Percentiles rank a stretch among this genome's conserved stretches.
Conservation (phyloP, 2,888 invertebrate genomes). For the Tupiocoris notatus region DNA sequence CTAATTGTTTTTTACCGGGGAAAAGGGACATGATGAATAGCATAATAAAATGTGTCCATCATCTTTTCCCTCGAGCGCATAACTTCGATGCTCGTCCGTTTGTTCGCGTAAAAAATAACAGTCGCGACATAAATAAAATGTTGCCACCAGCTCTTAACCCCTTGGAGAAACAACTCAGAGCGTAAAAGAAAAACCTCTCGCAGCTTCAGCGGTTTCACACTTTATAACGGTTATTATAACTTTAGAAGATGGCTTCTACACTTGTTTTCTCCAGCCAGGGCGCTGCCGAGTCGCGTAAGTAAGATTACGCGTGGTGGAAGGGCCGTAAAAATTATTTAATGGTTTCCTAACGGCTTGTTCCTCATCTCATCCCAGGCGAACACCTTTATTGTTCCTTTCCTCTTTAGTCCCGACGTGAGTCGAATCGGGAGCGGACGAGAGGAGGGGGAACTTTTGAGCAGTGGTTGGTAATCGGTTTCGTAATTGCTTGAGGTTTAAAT, state of each 20-base stretch:
- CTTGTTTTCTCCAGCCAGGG: background rate
- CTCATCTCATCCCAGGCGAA: slow-evolving; percentile 18
- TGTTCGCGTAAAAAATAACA: background rate
- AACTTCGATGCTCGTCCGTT: no score
- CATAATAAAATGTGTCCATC: no score
- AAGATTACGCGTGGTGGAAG: slow-evolving; percentile 10
- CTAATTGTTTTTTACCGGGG: no score
- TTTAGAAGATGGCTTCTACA: background rate
- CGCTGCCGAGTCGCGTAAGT: background rate
- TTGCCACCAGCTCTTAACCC: background rate
- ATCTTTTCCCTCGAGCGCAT: no score
- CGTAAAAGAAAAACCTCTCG: background rate
- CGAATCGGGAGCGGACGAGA: background rate
- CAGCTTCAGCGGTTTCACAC: slow-evolving; percentile 20
- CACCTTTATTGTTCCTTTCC: slow-evolving; percentile 12
- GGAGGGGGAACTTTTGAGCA: background rate
- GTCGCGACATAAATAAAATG: background rate
- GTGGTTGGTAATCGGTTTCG: background rate
- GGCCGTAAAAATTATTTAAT: slow-evolving; percentile 20
- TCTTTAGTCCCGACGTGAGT: background rate
- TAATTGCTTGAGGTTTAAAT: slow-evolving; percentile 17
- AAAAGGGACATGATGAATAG: no score
- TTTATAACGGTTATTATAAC: slow-evolving; percentile 11
- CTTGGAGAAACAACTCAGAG: background rate
- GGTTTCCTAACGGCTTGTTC: slow-evolving; percentile 15